These are phyloP conservation scores for Megamerina dolium DNA, from an alignment of 2,888 invertebrate species.

Conservation along the genomic window DNA sequence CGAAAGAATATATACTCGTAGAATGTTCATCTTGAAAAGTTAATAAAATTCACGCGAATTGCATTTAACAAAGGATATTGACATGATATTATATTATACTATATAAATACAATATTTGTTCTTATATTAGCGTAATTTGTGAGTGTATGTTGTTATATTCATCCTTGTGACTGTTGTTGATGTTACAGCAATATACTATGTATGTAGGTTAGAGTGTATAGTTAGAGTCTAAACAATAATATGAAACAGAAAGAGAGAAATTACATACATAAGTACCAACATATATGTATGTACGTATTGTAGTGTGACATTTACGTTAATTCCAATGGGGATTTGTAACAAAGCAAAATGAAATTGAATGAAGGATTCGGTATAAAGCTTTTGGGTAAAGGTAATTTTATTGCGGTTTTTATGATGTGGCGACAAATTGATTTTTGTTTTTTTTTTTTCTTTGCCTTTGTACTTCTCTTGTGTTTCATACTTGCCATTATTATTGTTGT, in stretches of 20 bases:
- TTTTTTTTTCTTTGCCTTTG: neutral
- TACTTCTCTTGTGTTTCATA: neutral
- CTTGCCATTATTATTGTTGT: neutral
- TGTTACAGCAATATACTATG: neutral
- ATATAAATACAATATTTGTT: neutral
- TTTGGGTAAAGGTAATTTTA: constrained; percentile 36
- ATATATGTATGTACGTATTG: neutral
- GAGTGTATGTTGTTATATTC: too few relatives aligned
- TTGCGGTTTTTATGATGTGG: constrained; percentile 40
- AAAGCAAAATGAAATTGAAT: constrained; percentile 39
- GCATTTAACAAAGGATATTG: constrained; percentile 24
- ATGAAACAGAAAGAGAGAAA: too few relatives aligned
- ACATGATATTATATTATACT: neutral
- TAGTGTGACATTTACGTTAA: constrained; percentile 24
- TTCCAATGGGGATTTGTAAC: constrained; percentile 40
- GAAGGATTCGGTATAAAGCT: constrained; percentile 32
- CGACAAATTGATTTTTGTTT: constrained; percentile 41
- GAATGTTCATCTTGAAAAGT: too few relatives aligned
- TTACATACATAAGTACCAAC: neutral
- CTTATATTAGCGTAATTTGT: too few relatives aligned
- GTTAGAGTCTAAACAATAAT: too few relatives aligned
- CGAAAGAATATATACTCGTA: too few relatives aligned
- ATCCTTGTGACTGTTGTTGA: too few relatives aligned
- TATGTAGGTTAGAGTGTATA: too few relatives aligned
- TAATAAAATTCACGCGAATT: constrained; percentile 43